Conservation (phyloP, 2,888 invertebrate species). For the Ochropleura plecta region DNA sequence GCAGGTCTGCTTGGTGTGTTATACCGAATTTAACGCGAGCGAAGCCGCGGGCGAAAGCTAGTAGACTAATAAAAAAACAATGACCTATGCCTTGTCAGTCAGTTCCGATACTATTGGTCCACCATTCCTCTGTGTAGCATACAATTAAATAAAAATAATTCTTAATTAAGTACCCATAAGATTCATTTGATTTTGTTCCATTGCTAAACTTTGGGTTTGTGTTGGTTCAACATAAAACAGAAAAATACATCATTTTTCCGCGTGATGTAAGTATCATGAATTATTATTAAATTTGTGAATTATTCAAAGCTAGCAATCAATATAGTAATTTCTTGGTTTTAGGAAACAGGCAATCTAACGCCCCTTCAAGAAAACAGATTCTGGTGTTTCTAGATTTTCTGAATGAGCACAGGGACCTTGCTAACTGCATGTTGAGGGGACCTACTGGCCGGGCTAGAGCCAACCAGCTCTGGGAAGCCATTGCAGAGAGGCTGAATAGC, state of each 20-base stretch:
- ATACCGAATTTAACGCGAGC: too few relatives aligned
- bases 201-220: slow-evolving; percentile 11
- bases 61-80: neutral
- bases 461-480: slow-evolving; percentile 27
- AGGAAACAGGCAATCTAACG: slow-evolving; percentile 48
- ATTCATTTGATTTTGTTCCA: slow-evolving; percentile 1
- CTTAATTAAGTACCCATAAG: neutral
- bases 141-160: neutral
- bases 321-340: slow-evolving; percentile 40
- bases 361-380: slow-evolving; percentile 42
- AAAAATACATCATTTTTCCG: neutral
- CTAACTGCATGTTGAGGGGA: slow-evolving; percentile 33
- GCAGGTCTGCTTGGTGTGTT: too few relatives aligned
- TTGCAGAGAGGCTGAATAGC: slow-evolving; percentile 17
- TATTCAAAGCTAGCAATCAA: slow-evolving; percentile 32
- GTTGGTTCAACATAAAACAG: neutral
- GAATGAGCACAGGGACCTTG: slow-evolving; percentile 45
- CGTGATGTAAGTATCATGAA: slow-evolving; percentile 31
- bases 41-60: too few relatives aligned
- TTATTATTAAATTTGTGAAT: slow-evolving; percentile 28
- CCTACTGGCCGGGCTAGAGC: slow-evolving; percentile 1
- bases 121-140: neutral
- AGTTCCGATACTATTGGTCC: neutral
- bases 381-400: slow-evolving; percentile 45
- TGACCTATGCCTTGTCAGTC: neutral